A percentile compares a stretch with the other conserved stretches of the same genome.
phyloP scores from a whole-genome alignment of 2,113 vertebrate genomes.

The Neolamprologus brichardi region DNA sequence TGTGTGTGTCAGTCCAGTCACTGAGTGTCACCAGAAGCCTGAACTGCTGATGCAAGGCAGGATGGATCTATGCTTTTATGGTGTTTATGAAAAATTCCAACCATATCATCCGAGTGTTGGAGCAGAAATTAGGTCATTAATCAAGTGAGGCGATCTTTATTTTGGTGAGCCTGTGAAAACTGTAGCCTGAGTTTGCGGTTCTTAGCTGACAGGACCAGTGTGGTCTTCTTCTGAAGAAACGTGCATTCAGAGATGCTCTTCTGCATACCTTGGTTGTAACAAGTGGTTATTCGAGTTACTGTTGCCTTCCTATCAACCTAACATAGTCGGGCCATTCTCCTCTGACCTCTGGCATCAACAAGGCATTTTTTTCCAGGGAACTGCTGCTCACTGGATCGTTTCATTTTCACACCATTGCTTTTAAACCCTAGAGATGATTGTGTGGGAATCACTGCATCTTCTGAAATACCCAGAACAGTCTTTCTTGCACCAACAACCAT shows the following conservation, averaged over 20 bases:
- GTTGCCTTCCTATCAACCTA: neutral
- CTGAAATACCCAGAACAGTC: neutral
- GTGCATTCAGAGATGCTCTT: neutral
- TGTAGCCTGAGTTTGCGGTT: neutral
- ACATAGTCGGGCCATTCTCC: neutral
- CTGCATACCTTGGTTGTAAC: neutral
- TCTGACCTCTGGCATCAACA: neutral
- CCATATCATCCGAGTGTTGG: neutral
- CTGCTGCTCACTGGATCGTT: neutral
- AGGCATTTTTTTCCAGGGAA: neutral
- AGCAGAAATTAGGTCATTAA: neutral
- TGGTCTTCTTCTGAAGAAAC: neutral
- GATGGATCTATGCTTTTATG: neutral
- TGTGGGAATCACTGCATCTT: neutral
- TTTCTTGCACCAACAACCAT: neutral
- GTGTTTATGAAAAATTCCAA: neutral
- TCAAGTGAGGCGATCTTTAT: neutral
- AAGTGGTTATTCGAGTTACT: neutral
- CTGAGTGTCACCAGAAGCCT: neutral
- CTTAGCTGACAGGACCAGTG: neutral
- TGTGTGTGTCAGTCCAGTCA: neutral
- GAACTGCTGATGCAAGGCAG: neutral
- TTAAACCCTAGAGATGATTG: neutral
- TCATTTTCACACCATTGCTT: neutral
- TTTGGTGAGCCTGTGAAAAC: neutral